Base-by-base conservation (phyloP, 2,113 vertebrate species). In the Charina bottae region DNA sequence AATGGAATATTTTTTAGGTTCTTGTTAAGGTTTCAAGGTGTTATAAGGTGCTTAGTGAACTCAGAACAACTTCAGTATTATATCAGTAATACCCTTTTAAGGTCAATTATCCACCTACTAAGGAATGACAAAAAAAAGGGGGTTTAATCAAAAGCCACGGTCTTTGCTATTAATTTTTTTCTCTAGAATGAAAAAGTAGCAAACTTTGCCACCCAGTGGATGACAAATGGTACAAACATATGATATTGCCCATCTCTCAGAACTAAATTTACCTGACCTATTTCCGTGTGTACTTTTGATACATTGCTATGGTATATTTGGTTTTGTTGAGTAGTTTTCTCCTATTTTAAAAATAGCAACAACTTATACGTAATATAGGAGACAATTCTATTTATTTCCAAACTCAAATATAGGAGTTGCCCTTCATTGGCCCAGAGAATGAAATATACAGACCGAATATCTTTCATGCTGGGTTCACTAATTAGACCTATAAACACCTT, bases 141-240 rank as follows among this genome's bases (percentile, higher is more conserved):
- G 17, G 37, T 78, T 78, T 37, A 37, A 42, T 42, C 72, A 78
- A 78, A 78, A 78, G 72, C 33, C 33, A 4, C 19, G 1, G 12
- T 42, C 68, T n/a, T 54, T 42, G 17, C 33, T 78, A 33, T 78
- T 78, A 42, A 37, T 42, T 42, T 78, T 78, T 78, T 78, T 78
- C 7, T 42, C 72, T 78, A 78, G 33, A 78, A 78, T 78, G 72
- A 78, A 78, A 78, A 4, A 6, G 33, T 78, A 8, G 7, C 37
- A 23, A 24, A 49, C 54, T 55, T 88, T 94, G 85, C 95, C 95
- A 90, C 89, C 96, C 95, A 9, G 94, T 95, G 96, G 91, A 93
- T 58, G 21, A 90, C 64, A 56, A 64, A 0, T 78, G 92, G 89
- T 92, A 26, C 8, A 55, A 54, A 0, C 55, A 15, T 58, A 0